A percentile compares a stretch with the other conserved stretches of the same genome.
phyloP scores from a whole-genome alignment of 2,888 invertebrate genomes.

The Mimas tiliae region DNA sequence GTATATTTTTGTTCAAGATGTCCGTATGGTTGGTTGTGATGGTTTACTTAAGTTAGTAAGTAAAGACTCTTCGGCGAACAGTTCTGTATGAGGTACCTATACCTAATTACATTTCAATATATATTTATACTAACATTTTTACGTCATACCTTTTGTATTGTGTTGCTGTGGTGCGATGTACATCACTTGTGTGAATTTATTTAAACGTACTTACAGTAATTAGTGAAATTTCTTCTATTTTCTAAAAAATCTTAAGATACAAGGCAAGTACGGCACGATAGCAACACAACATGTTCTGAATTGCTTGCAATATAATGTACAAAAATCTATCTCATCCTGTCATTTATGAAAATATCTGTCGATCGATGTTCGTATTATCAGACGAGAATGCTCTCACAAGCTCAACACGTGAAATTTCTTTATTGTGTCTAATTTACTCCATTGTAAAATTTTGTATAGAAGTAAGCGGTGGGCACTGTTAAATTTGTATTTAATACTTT shows the following conservation, averaged over 20 bases:
- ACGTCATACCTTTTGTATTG: slow-evolving; percentile 43
- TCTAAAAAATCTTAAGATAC: slow-evolving; percentile 45
- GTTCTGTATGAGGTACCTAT: slow-evolving; percentile 60
- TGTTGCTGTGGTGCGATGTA: slow-evolving; percentile 50
- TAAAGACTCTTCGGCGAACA: slow-evolving; percentile 70
- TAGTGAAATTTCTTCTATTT: slow-evolving; percentile 51
- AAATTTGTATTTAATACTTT: slow-evolving; percentile 50
- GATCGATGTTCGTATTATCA: slow-evolving; percentile 29
- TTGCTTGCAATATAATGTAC: slow-evolving; percentile 75
- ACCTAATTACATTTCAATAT: slow-evolving; percentile 57
- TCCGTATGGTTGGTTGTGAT: slow-evolving; percentile 85
- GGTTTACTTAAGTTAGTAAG: slow-evolving; percentile 84
- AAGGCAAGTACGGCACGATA: slow-evolving; percentile 43
- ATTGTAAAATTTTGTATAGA: slow-evolving; percentile 57
- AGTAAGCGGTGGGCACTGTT: slow-evolving; percentile 54
- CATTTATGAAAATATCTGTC: slow-evolving; percentile 53
- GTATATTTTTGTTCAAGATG: slow-evolving; percentile 74
- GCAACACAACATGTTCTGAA: slow-evolving; percentile 46
- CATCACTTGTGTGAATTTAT: slow-evolving; percentile 42
- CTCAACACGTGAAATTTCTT: slow-evolving; percentile 38
- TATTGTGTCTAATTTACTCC: slow-evolving; percentile 40
- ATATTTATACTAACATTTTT: slow-evolving; percentile 69
- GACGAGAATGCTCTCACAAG: slow-evolving; percentile 35
- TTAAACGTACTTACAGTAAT: slow-evolving; percentile 69
- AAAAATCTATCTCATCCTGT: slow-evolving; percentile 68